phyloP scores from a whole-genome alignment of 1,140 invertebrate genomes.

The Drosophila athabasca region DNA sequence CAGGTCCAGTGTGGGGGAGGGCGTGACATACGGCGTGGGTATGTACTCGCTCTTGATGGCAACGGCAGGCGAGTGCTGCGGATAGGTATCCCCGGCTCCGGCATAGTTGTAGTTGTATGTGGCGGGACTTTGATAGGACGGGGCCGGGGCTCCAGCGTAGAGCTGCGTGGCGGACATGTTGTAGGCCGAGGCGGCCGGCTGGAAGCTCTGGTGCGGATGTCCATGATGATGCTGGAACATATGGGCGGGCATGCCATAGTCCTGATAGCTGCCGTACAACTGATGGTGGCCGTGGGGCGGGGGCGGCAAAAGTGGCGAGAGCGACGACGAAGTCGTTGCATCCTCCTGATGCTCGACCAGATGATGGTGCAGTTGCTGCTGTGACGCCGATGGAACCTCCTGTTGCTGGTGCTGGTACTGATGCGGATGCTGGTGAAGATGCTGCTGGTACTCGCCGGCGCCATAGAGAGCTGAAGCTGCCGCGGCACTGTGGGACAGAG shows the following conservation, averaged over 20 bases:
- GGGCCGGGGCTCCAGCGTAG: slow-evolving; percentile 50
- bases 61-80: slow-evolving; percentile 16
- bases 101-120: slow-evolving; percentile 64
- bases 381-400: slow-evolving; percentile 15
- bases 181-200: slow-evolving; percentile 45
- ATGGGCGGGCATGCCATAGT: slow-evolving; percentile 65
- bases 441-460: slow-evolving; percentile 66
- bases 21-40: slow-evolving; percentile 79
- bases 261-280: slow-evolving; percentile 62
- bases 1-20: slow-evolving; percentile 77
- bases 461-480: slow-evolving; percentile 66
- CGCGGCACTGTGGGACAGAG: slow-evolving; percentile 40
- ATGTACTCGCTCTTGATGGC: slow-evolving; percentile 73
- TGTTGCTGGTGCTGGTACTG: slow-evolving; percentile 38
- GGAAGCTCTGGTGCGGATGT: slow-evolving; percentile 63
- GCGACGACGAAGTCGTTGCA: slow-evolving; percentile 39
- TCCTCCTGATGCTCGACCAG: slow-evolving; percentile 54
- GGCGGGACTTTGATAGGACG: slow-evolving; percentile 60
- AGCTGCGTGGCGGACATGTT: slow-evolving; percentile 65
- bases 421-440: slow-evolving; percentile 44
- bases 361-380: slow-evolving; percentile 49
- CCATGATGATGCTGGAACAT: slow-evolving; percentile 61
- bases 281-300: slow-evolving; percentile 50
- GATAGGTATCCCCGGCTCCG: slow-evolving; percentile 42
- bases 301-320: slow-evolving; percentile 48